phyloP scores from a whole-genome alignment of 2,797 vertebrate species.

The Scomberomorus guttatus region DNA sequence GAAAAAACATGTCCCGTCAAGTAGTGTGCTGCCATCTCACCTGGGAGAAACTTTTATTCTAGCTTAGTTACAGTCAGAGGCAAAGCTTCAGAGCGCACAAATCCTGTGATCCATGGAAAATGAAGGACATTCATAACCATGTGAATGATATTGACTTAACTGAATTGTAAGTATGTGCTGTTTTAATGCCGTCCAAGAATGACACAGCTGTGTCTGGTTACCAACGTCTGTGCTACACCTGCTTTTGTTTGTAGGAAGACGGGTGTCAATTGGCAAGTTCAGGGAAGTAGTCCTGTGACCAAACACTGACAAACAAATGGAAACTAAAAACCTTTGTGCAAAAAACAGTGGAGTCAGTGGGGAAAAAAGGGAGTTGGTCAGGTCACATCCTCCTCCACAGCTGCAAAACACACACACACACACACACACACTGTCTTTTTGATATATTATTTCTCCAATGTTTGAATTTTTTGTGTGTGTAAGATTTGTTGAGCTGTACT shows the following conservation, averaged over 20 bases:
- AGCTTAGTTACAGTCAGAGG: not conserved
- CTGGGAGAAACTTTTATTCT: not conserved
- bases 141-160: not conserved
- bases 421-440: no score
- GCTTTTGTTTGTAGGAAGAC: not conserved
- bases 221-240: not conserved
- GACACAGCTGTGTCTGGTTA: not conserved
- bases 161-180: not conserved
- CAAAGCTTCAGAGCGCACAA: no score
- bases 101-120: not conserved
- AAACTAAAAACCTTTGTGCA: not conserved
- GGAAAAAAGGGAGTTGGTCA: not conserved
- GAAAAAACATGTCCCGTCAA: not conserved
- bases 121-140: not conserved
- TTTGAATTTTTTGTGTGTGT: not conserved
- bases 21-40: not conserved
- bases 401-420: not conserved
- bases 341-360: not conserved
- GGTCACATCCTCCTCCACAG: not conserved
- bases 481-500: not conserved
- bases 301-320: not conserved
- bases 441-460: no score
- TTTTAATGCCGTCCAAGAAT: not conserved
- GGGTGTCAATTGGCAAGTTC: not conserved
- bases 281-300: conserved; percentile 11